phyloP scores from a whole-genome alignment of 2,113 vertebrate species.

The Myrmecophaga tridactyla region DNA sequence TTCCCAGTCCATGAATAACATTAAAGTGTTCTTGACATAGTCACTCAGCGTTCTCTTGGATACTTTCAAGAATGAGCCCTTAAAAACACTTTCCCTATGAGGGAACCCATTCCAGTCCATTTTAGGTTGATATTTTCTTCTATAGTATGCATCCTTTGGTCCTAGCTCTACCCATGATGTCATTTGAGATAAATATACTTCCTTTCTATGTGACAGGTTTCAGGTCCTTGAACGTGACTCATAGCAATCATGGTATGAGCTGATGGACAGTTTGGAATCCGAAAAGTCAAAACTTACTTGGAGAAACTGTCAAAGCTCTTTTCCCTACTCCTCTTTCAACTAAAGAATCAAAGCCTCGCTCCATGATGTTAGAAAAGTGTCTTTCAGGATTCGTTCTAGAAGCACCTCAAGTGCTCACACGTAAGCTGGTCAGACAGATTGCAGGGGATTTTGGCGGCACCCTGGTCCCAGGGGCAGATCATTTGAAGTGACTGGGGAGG shows the following conservation, averaged over 20 bases:
- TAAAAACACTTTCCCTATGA: too few relatives aligned
- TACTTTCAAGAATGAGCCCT: neutral
- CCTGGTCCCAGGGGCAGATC: neutral
- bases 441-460: neutral
- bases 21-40: neutral
- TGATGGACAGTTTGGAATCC: neutral
- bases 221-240: neutral
- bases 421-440: constrained; percentile 67
- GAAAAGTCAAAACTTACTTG: neutral
- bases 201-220: neutral
- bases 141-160: accelerated
- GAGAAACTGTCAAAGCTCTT: neutral
- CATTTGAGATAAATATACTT: neutral
- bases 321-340: neutral
- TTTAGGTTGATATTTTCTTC: neutral
- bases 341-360: neutral
- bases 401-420: constrained; percentile 57
- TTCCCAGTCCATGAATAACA: accelerated
- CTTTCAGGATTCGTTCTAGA: neutral
- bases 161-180: neutral
- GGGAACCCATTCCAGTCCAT: neutral
- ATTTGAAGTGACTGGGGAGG: neutral
- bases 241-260: neutral
- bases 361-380: neutral
- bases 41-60: neutral